These are phyloP conservation scores for Rhabdornis inornatus DNA, from an alignment of 2,113 vertebrate genomes.

Conservation along the genomic window DNA sequence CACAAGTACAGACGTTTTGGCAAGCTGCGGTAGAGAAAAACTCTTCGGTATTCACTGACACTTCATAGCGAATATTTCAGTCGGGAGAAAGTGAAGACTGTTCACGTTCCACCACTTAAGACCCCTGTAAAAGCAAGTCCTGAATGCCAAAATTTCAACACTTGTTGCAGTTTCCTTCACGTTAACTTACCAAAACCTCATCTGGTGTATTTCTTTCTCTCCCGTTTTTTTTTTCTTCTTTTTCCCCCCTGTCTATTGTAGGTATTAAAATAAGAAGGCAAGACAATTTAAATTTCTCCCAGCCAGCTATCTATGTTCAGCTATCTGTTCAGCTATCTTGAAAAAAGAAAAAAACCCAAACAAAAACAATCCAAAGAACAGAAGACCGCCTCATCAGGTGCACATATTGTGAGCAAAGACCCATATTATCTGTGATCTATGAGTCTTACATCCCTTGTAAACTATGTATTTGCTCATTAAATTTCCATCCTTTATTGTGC, in stretches of 20 bases:
- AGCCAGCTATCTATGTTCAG: not conserved
- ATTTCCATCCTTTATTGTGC: not conserved
- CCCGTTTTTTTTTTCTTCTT: not conserved
- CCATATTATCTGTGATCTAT: not conserved
- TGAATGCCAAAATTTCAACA: constrained; percentile 23
- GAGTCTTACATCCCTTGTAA: not conserved
- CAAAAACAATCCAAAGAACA: not conserved
- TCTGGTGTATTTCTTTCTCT: not conserved
- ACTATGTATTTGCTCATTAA: not conserved
- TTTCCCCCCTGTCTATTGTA: not conserved
- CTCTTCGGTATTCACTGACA: constrained; percentile 60
- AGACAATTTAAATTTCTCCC: not conserved
- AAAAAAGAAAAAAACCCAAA: not conserved
- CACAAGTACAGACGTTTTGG: constrained; percentile 44
- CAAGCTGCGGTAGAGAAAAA: constrained; percentile 43
- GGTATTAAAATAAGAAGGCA: not conserved
- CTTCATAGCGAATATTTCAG: constrained; percentile 65
- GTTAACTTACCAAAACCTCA: not conserved
- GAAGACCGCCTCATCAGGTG: not conserved
- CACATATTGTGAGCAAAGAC: not conserved
- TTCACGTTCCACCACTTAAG: constrained; percentile 43
- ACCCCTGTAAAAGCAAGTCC: constrained; percentile 29
- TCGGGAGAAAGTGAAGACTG: constrained; percentile 42
- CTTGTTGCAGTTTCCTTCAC: not conserved
- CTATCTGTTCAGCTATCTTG: not conserved